Base-by-base conservation (phyloP, 2,888 invertebrate species). In the Aproaerema taeniolella region DNA sequence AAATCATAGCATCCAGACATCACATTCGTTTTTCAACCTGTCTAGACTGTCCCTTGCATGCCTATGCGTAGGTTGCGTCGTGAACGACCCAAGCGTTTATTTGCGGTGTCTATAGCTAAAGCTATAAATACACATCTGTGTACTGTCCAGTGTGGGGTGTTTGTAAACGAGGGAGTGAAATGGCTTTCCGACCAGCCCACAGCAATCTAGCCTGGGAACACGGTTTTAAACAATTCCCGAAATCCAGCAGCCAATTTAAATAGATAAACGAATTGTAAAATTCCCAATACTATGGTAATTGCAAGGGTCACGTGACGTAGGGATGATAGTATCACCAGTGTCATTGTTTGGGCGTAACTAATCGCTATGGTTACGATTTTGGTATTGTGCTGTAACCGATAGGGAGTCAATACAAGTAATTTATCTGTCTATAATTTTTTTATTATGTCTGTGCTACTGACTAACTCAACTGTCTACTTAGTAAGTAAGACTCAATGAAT, bases 151-250 rank as follows among this genome's bases (percentile, higher is more conserved):
- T n/a, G n/a, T n/a, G 36, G 43, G 45, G 46, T 42, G 45, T 43
- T 45, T 35, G 45, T 47, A 61, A 67, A 62, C 49, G 62, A 58
- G 75, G 76, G 72, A 72, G 64, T 68, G 61, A 62, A 74, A 72
- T 67, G 58, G 59, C 59, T 65, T 61, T 51, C 41, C 57, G 45
- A 59, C 50, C 53, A 56, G 55, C 53, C 64, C 58, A 50, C 46
- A 42, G 49, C 52, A 55, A 53, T 53, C 49, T 66, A 49, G 61
- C 67, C 61, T 77, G 79, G 78, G 75, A 82, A 80, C 70, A 59
- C 53, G 64, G 71, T 55, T 78, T 76, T 74, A 69, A 79, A 80
- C 72, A 67, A 70, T 78, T 77, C 67, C 67, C 72, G 52, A 74
- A 75, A 72, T 76, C 67, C 59, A 64, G 65, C 54, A 67, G 64